phyloP scores from a whole-genome alignment of 2,113 vertebrate species.

The Murina feae region DNA sequence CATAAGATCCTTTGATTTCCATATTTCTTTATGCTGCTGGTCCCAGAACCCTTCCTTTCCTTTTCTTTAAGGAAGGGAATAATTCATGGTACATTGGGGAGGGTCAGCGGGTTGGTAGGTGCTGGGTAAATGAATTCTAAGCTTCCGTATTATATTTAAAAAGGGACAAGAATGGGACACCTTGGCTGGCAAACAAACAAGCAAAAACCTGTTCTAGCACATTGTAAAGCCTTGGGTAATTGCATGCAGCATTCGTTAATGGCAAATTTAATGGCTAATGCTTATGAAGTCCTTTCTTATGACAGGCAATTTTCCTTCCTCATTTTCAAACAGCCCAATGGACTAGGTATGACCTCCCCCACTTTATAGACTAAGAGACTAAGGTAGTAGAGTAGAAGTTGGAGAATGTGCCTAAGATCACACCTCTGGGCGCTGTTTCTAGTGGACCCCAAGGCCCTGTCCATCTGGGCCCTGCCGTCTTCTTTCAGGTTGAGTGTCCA shows the following conservation, averaged over 20 bases:
- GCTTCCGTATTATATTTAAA: not conserved
- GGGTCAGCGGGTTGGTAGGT: not conserved
- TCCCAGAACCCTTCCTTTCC: not conserved
- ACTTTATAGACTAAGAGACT: not conserved
- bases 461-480: not conserved
- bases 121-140: not conserved
- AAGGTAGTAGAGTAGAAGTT: not conserved
- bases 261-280: not conserved
- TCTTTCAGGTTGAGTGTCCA: rapidly evolving
- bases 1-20: not conserved
- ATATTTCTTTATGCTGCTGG: not conserved
- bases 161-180: not conserved
- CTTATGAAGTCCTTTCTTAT: not conserved
- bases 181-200: not conserved
- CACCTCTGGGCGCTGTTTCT: rapidly evolving
- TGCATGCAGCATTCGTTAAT: not conserved
- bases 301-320: not conserved
- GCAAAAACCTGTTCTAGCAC: not conserved
- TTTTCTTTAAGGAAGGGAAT: not conserved
- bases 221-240: not conserved
- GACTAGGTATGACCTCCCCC: not conserved
- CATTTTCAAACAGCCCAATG: not conserved
- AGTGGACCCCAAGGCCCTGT: not conserved
- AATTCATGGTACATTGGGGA: not conserved
- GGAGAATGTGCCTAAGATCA: rapidly evolving